phyloP scores from a whole-genome alignment of 2,888 invertebrate species.

The Agrochola circellaris region DNA sequence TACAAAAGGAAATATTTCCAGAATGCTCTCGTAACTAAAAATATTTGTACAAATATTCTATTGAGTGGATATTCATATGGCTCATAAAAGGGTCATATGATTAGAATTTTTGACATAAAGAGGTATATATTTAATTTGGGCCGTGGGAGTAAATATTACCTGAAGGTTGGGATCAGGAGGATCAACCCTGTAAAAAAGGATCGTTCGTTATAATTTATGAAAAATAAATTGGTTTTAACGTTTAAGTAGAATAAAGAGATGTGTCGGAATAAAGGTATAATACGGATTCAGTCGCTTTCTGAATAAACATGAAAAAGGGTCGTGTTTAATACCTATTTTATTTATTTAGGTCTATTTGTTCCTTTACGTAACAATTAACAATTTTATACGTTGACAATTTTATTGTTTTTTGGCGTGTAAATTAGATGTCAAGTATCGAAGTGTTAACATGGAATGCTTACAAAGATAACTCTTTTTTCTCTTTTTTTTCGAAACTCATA shows the following conservation, averaged over 20 bases:
- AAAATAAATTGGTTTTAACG: conserved; percentile 64
- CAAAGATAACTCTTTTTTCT: not conserved
- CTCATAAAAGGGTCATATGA: conserved; percentile 50
- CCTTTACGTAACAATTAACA: conserved; percentile 23
- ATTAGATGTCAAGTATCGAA: not conserved
- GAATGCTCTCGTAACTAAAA: conserved; percentile 26
- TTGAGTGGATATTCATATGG: conserved; percentile 26
- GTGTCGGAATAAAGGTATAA: conserved; percentile 38
- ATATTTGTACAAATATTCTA: conserved; percentile 31
- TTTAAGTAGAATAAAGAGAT: conserved; percentile 63
- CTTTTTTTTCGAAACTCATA: not conserved
- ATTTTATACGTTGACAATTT: conserved; percentile 29
- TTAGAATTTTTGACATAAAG: conserved; percentile 63
- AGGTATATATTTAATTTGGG: conserved; percentile 68
- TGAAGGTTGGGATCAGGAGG: conserved; percentile 53
- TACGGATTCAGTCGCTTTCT: conserved; percentile 45
- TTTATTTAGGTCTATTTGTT: conserved; percentile 39
- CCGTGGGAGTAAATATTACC: conserved; percentile 63
- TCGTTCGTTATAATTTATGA: conserved; percentile 58
- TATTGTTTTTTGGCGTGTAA: conserved; percentile 23
- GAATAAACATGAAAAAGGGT: conserved; percentile 47
- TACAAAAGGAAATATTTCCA: not conserved
- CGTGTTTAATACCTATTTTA: conserved; percentile 35
- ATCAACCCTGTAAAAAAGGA: conserved; percentile 58
- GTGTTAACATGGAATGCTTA: no score